These are phyloP conservation scores for Pseudomyrmex concolor DNA, from an alignment of 1,140 invertebrate species.

Conservation along the genomic window DNA sequence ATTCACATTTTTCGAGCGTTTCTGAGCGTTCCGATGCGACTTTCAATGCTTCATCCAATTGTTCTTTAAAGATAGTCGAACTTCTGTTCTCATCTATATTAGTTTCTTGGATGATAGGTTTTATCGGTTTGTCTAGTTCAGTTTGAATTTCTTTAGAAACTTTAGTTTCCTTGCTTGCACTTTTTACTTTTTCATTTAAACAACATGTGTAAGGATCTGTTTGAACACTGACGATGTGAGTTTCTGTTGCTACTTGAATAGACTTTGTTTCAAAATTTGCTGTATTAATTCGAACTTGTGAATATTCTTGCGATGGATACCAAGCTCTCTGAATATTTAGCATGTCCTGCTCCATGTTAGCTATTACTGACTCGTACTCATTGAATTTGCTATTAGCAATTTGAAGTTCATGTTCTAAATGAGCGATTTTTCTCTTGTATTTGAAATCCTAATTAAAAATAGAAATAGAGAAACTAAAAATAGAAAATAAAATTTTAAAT, in stretches of 20 bases:
- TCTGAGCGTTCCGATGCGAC: constrained; percentile 76
- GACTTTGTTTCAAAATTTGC: constrained; percentile 42
- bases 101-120: constrained; percentile 44
- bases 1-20: constrained; percentile 74
- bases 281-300: constrained; percentile 1
- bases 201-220: constrained; percentile 69
- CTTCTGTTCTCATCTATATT: constrained; percentile 14
- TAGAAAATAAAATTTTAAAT: constrained; percentile 1
- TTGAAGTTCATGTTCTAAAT: constrained; percentile 76
- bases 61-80: constrained; percentile 54
- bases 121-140: constrained; percentile 19
- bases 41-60: constrained; percentile 75
- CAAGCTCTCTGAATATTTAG: constrained; percentile 76
- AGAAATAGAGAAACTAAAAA: neutral
- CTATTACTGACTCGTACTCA: constrained; percentile 74
- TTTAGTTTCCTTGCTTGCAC: neutral
- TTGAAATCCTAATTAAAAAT: constrained; percentile 74
- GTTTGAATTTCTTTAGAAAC: neutral
- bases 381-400: constrained; percentile 66
- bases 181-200: constrained; percentile 41
- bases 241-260: constrained; percentile 53
- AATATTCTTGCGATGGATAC: constrained; percentile 56
- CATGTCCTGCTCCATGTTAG: constrained; percentile 77
- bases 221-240: constrained; percentile 65
- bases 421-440: constrained; percentile 74